These are phyloP conservation scores for Aradus depressus DNA, from an alignment of 2,888 invertebrate species.

Conservation along the genomic window DNA sequence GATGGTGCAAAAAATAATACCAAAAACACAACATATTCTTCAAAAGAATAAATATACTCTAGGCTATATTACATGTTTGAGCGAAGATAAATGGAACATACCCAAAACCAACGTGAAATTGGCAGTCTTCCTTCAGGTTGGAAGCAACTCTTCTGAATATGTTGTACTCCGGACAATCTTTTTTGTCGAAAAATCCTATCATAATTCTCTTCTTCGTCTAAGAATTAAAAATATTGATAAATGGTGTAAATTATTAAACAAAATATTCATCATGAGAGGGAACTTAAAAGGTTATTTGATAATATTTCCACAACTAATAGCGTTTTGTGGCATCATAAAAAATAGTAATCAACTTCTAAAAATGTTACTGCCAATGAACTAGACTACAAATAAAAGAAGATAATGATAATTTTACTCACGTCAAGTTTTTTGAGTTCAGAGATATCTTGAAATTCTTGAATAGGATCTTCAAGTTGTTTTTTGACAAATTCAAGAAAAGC, in stretches of 20 bases:
- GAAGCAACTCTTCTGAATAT: slow-evolving; percentile 49
- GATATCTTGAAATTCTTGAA: slow-evolving; percentile 61
- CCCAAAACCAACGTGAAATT: slow-evolving; percentile 86
- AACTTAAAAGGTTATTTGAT: too few species aligned
- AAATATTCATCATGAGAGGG: too few species aligned
- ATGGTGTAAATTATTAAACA: not conserved
- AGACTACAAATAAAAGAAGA: too few species aligned
- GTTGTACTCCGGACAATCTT: slow-evolving; percentile 70
- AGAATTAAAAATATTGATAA: not conserved
- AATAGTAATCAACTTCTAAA: not conserved
- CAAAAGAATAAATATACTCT: too few species aligned
- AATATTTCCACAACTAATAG: too few species aligned
- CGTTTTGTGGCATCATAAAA: not conserved
- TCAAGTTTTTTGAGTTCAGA: slow-evolving; percentile 64
- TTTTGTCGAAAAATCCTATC: slow-evolving; percentile 78
- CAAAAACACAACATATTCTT: too few species aligned
- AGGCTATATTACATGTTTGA: too few species aligned
- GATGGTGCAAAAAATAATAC: too few species aligned
- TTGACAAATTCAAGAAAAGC: slow-evolving; percentile 81
- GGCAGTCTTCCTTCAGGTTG: slow-evolving; percentile 67
- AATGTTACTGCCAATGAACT: too few species aligned
- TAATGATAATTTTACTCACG: slow-evolving; percentile 37
- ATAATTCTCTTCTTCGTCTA: slow-evolving; percentile 57
- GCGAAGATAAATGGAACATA: too few species aligned
- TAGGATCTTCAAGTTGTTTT: slow-evolving; percentile 77